A percentile compares a stretch with the other conserved stretches of the same genome.
Evolutionary conservation across 2,797 vertebrate genomes (phyloP).

Genomic region (Coregonus ussuriensis): DNA sequence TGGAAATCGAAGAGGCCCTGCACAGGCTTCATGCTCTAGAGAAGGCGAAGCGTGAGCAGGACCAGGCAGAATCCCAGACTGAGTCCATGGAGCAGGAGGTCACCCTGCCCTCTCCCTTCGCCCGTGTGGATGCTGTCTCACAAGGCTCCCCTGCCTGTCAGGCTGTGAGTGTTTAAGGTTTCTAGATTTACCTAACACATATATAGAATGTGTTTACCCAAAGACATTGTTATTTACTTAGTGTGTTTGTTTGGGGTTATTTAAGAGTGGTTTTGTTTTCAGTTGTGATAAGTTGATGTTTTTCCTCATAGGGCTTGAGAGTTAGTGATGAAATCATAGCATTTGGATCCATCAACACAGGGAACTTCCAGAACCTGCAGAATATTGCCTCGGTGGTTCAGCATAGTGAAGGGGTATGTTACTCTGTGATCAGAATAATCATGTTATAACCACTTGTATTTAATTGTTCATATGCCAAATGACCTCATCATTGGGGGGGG

Average conservation of each 20-base stretch:
- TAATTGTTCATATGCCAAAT: not conserved
- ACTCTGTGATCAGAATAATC: not conserved
- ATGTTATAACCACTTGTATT: not conserved
- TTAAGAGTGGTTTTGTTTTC: not conserved
- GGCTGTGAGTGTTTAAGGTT: conserved; percentile 74
- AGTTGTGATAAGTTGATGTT: conserved; percentile 2
- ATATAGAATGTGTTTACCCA: not conserved
- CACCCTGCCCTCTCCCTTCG: conserved; percentile 77
- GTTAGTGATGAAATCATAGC: conserved; percentile 89
- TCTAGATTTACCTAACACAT: not conserved
- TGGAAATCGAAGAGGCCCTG: conserved; percentile 90
- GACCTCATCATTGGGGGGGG: not conserved
- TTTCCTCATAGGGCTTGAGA: conserved; percentile 81
- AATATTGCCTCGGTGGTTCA: conserved; percentile 90
- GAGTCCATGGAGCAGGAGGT: conserved; percentile 72
- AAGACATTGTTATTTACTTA: not conserved
- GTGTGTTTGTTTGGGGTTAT: not conserved
- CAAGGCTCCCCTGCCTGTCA: conserved; percentile 85
- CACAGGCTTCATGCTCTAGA: conserved; percentile 88
- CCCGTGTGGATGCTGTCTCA: conserved; percentile 83
- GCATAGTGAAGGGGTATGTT: conserved; percentile 92
- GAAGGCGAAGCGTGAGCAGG: conserved; percentile 81
- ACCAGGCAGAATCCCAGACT: conserved; percentile 71
- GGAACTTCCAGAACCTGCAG: conserved; percentile 91
- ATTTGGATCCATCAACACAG: conserved; percentile 90